Evolutionary conservation across 2,797 vertebrate genomes (phyloP), one percentile per base, ranked within the genome.

Genomic region (Aplochiton taeniatus): DNA sequence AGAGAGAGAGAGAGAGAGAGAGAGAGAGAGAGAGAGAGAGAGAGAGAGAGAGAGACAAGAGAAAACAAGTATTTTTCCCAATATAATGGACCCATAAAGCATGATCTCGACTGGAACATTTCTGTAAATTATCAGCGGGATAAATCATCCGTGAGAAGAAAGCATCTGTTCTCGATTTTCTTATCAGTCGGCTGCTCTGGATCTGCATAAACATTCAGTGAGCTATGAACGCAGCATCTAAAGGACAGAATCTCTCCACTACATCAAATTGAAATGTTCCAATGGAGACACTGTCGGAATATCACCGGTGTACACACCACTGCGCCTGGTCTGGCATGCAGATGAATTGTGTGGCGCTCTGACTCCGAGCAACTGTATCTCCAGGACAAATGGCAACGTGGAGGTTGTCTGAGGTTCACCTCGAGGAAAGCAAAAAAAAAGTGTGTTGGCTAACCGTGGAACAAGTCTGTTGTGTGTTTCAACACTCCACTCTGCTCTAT

Each of bases 181-280:
- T 87, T 88, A 86, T 89, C 85, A 54, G 20, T 71, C 58, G 55
- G 12, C 75, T 70, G 9, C 50, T 52, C 66, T 78, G 76, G 80
- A 70, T 80, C 84, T 59, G 62, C 71, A 82, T 82, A 80, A 88
- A 85, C 82, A 85, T 80, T 82, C 74, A 1, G 61, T 54, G 74
- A 62, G 72, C 65, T 70, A 75, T 76, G 69, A 11, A n/a, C 44
- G 18, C 42, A 64, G 70, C 75, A 80, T 54, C 11, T 2, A 79
- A 72, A 62, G 75, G 81, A 83, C 87, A 76, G 77, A 87, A 89
- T 87, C 86, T 83, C 60, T 55, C 62, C 71, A 68, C 83, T 74
- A 76, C 82, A 89, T 90, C 85, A 89, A 89, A 88, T 89, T 87
- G 85, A 89, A 88, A 89, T 77, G 83, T 87, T 89, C 77, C 69